These are phyloP conservation scores for Podocnemis expansa DNA, from an alignment of 2,113 vertebrate genomes.

Conservation along the genomic window DNA sequence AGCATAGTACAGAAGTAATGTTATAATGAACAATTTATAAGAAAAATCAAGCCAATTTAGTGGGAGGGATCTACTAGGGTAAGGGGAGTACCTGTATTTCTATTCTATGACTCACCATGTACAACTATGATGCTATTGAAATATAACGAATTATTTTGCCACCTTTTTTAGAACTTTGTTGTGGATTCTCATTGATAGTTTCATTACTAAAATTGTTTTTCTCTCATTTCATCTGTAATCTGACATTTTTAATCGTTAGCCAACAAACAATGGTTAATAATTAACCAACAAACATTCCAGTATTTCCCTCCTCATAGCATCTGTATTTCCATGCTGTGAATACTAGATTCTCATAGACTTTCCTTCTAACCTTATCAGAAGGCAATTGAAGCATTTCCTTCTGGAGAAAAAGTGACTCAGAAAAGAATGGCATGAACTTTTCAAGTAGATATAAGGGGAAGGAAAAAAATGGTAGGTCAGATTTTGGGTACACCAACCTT, in stretches of 20 bases:
- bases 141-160: not conserved
- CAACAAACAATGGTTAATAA: not conserved
- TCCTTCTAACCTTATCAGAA: constrained; percentile 24
- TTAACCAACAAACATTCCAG: not conserved
- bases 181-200: not conserved
- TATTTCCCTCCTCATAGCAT: not conserved
- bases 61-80: not conserved
- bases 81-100: not conserved
- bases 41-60: not conserved
- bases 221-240: not conserved
- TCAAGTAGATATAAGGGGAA: constrained; percentile 51
- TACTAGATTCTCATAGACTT: not conserved
- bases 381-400: constrained; percentile 32
- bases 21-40: not conserved
- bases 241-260: not conserved
- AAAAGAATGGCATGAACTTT: constrained; percentile 49
- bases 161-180: not conserved
- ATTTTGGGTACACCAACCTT: constrained; percentile 71
- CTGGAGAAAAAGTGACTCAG: not conserved
- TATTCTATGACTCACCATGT: rapidly evolving
- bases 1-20: not conserved
- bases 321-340: not conserved
- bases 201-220: not conserved
- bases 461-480: constrained; percentile 42
- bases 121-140: not conserved